These are phyloP conservation scores for Callionymus lyra DNA, from an alignment of 2,113 vertebrate genomes.

Conservation along the genomic window DNA sequence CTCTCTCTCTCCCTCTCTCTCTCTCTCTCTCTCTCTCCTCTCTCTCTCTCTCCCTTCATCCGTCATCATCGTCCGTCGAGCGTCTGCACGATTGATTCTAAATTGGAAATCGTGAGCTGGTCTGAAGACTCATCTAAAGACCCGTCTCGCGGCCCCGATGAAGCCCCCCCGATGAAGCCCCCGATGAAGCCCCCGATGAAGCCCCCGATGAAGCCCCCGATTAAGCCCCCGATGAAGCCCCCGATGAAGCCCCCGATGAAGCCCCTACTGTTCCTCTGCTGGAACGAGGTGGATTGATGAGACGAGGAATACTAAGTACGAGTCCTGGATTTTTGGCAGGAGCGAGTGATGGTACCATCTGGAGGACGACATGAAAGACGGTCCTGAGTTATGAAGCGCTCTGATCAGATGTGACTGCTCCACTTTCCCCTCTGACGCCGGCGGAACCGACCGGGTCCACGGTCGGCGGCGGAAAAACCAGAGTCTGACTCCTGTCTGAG, in stretches of 20 bases:
- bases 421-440: constrained; percentile 35
- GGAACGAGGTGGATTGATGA: constrained; percentile 57
- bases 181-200: constrained; percentile 35
- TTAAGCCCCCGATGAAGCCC: constrained; percentile 32
- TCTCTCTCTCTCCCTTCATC: constrained; percentile 61
- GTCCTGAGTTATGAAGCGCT: constrained; percentile 59
- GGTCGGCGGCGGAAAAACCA: too few relatives aligned
- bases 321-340: constrained; percentile 51
- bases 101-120: constrained; percentile 49
- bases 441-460: too few relatives aligned
- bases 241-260: constrained; percentile 41
- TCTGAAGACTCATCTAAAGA: too few relatives aligned
- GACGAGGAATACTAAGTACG: constrained; percentile 57
- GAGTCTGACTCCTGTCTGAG: too few relatives aligned
- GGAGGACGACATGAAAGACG: constrained; percentile 62
- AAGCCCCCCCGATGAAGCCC: too few relatives aligned
- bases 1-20: too few relatives aligned
- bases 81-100: constrained; percentile 61
- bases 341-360: constrained; percentile 57
- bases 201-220: too few relatives aligned
- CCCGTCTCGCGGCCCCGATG: constrained; percentile 36
- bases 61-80: constrained; percentile 55
- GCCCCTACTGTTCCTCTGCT: constrained; percentile 27
- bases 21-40: too few relatives aligned
- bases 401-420: constrained; percentile 59